A percentile compares a stretch with the other conserved stretches of the same genome.
Conservation (phyloP, 2,888 invertebrate genomes). For the Danaus chrysippus region DNA sequence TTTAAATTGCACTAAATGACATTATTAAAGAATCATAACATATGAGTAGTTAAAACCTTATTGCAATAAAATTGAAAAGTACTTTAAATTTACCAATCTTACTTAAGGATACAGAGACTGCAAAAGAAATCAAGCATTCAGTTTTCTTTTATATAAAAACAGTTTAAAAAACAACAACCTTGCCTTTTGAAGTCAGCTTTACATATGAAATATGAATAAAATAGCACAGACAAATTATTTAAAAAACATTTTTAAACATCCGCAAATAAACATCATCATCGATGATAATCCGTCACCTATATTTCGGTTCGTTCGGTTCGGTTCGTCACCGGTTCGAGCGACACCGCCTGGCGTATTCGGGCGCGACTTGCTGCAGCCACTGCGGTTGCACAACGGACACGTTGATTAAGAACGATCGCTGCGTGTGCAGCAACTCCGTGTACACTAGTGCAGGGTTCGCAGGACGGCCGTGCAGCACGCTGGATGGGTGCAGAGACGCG, state of each 20-base stretch:
- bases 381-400: conserved; percentile 88
- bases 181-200: no score
- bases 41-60: no score
- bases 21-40: no score
- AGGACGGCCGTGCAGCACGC: conserved; percentile 82
- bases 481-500: conserved; percentile 91
- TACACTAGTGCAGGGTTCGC: conserved; percentile 87
- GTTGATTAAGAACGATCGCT: conserved; percentile 88
- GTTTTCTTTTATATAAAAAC: no score
- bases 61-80: no score
- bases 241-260: not conserved
- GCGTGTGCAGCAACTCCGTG: conserved; percentile 92
- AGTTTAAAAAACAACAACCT: no score
- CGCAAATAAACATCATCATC: not conserved
- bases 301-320: not conserved
- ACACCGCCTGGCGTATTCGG: conserved; percentile 60
- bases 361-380: conserved; percentile 82
- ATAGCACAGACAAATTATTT: no score
- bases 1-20: no score
- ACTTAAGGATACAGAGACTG: no score
- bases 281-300: not conserved
- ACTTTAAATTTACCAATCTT: no score
- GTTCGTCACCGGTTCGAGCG: conserved; percentile 55
- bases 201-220: no score
- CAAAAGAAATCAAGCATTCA: no score